These are phyloP conservation scores for Neogale vison DNA, from an alignment of 2,113 vertebrate species.

Conservation along the genomic window DNA sequence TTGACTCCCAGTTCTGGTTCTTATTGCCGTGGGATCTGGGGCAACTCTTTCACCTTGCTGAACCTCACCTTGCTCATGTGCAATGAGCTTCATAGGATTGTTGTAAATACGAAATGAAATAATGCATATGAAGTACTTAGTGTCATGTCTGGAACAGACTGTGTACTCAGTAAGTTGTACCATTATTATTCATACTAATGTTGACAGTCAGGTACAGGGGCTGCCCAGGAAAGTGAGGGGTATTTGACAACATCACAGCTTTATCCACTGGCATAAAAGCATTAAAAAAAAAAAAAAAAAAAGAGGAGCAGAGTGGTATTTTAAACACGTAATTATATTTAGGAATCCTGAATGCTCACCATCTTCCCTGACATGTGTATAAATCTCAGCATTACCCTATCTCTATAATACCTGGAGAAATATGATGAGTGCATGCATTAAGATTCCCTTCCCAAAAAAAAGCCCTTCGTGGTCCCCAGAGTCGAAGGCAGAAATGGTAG, in stretches of 20 bases:
- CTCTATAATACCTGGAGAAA: slow-evolving; percentile 9
- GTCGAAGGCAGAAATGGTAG: not conserved
- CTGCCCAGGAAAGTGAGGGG: not conserved
- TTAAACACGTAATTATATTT: not conserved
- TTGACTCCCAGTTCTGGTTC: not conserved
- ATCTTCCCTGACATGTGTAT: not conserved
- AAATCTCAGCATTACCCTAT: not conserved
- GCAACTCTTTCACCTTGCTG: not conserved
- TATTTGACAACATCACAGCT: not conserved
- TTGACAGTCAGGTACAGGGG: not conserved
- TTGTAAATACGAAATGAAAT: not conserved
- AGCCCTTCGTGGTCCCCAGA: not conserved
- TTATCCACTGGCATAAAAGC: not conserved
- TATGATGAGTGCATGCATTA: not conserved
- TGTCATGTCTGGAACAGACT: not conserved
- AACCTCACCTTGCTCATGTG: not conserved
- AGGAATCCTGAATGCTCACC: not conserved
- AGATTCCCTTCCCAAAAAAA: not conserved
- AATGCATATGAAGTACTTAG: not conserved
- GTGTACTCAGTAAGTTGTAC: not conserved
- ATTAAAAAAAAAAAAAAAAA: not conserved
- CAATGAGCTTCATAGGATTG: not conserved
- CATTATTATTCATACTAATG: not conserved
- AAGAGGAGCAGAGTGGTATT: not conserved
- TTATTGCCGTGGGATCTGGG: not conserved